Base-by-base conservation (phyloP, 2,113 vertebrate genomes). In the Gulo gulo region DNA sequence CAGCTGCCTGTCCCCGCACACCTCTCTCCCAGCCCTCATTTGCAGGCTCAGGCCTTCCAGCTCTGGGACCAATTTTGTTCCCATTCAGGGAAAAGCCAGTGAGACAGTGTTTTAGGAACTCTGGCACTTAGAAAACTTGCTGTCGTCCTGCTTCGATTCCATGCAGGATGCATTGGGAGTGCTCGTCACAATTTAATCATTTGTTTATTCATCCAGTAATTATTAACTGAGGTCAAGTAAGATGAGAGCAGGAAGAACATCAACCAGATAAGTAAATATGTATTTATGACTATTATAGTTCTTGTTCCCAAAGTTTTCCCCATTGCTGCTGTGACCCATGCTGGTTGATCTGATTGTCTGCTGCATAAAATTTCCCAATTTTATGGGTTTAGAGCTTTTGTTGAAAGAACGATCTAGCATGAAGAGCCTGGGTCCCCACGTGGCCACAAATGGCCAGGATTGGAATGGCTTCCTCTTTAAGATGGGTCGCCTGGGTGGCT, bases 211-310 rank as follows among this genome's bases (percentile, higher is more conserved):
- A 21, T 34, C 50, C 59, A 76, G 6, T 79, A 42, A 42, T 65
- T 76, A 67, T 71, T 74, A 16, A 18, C 42, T 71, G 89, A 93
- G 61, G n/a, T 79, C 71, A 65, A 73, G 47, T 67, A 67, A 87
- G 42, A 55, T 34, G 88, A 69, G 71, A 45, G 6, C 9, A 21
- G 34, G 23, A 74, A 80, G 21, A 39, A 29, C 0, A 4, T 85
- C 45, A 67, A 23, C 2, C 59, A 26, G 59, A 16, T 67, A 63
- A 84, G 34, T 47, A 59, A 86, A 69, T 21, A 11, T 7, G n/a
- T 36, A 55, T 57, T 67, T 34, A 69, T 16, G 13, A 15, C 23
- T n/a, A 31, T 12, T 16, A 10, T 36, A 13, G 34, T 76, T 94
- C 61, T 85, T 36, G 10, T 20, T 65, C 69, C 29, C 18, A 7